Evolutionary conservation across 2,113 vertebrate genomes (phyloP).

Genomic region (Orcinus orca): DNA sequence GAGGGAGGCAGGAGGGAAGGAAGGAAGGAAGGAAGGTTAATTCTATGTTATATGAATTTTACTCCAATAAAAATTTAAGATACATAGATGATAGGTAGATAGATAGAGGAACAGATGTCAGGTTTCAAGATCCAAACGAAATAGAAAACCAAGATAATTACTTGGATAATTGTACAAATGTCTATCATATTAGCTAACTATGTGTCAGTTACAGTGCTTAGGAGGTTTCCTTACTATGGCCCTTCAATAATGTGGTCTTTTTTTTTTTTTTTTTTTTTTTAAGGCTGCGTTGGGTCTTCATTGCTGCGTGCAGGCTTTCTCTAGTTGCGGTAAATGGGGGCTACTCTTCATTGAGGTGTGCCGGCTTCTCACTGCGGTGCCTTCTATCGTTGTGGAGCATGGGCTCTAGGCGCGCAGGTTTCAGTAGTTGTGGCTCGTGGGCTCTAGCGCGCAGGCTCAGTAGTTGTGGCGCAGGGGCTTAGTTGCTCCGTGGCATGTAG

Average conservation of each 20-base stretch:
- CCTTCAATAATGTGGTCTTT: background rate
- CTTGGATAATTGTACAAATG: background rate
- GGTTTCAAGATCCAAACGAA: background rate
- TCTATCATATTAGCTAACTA: background rate
- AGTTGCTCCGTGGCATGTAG: no score
- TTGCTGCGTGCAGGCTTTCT: no score
- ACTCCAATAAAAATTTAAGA: background rate
- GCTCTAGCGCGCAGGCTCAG: no score
- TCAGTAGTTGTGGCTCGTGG: fast-evolving
- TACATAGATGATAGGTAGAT: background rate
- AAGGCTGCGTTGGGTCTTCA: no score
- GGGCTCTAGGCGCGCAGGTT: no score
- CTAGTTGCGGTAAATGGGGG: no score
- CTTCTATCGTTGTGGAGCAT: no score
- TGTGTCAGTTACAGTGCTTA: background rate
- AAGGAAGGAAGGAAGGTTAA: background rate
- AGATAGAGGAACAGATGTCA: background rate
- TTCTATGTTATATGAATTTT: background rate
- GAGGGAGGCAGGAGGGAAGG: background rate
- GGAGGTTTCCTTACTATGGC: background rate
- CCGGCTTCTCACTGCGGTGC: no score
- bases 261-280: no score
- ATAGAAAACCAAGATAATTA: background rate
- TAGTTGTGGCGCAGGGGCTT: fast-evolving
- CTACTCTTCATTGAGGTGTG: no score